Conservation (phyloP, 2,888 invertebrate genomes). For the Epirrhoe alternata region DNA sequence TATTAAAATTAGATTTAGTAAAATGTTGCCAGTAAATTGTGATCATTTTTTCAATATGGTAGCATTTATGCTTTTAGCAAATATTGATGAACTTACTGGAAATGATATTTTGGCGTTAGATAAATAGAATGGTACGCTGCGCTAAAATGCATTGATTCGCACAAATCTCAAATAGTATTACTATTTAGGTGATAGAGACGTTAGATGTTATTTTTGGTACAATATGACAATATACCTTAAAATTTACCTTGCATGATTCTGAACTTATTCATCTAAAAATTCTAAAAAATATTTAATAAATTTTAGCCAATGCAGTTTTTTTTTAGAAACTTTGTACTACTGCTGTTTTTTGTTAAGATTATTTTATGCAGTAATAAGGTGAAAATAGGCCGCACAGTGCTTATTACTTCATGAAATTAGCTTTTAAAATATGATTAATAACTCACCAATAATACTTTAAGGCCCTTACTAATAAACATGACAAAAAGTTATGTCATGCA, state of each 20-base stretch:
- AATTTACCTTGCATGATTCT: conserved; percentile 8
- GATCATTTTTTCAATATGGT: conserved; percentile 34
- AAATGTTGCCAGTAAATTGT: conserved; percentile 35
- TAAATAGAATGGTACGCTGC: conserved; percentile 23
- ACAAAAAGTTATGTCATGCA: too few relatives aligned
- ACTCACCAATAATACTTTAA: conserved; percentile 41
- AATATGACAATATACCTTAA: conserved; percentile 29
- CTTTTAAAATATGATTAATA: conserved; percentile 29
- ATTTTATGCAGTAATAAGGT: not conserved
- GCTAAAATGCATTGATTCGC: conserved; percentile 41
- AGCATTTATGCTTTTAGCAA: conserved; percentile 33
- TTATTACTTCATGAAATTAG: conserved; percentile 21
- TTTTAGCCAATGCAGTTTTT: conserved; percentile 38
- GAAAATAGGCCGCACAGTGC: conserved; percentile 35
- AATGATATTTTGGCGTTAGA: conserved; percentile 24
- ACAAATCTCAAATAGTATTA: conserved; percentile 40
- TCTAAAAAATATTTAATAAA: not conserved
- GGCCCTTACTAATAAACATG: too few relatives aligned
- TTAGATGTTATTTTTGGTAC: conserved; percentile 22
- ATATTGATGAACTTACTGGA: conserved; percentile 19
- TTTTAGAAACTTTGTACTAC: conserved; percentile 9
- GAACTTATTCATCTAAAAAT: not conserved
- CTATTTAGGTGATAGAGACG: conserved; percentile 13
- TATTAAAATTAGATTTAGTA: conserved; percentile 31
- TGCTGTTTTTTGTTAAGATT: conserved; percentile 16